phyloP scores from a whole-genome alignment of 2,888 invertebrate genomes.

The Yponomeuta sedellus region DNA sequence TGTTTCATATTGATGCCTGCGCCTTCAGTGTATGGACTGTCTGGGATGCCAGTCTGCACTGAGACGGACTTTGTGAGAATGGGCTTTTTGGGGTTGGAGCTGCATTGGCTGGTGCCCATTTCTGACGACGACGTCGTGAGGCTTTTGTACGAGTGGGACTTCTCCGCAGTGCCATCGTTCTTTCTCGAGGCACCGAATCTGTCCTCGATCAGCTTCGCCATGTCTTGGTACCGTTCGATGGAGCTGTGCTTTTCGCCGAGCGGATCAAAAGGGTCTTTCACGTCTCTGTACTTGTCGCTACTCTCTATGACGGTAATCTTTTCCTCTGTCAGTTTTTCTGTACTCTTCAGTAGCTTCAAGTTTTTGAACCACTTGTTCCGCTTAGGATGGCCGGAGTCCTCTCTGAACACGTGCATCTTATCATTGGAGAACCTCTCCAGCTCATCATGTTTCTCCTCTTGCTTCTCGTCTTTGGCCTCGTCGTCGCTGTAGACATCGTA shows the following conservation, averaged over 20 bases:
- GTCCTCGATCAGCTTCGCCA: slow-evolving; percentile 83
- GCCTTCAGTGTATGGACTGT: slow-evolving; percentile 59
- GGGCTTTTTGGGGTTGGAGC: slow-evolving; percentile 68
- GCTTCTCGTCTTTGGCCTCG: slow-evolving; percentile 66
- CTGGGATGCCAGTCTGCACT: slow-evolving; percentile 71
- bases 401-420: slow-evolving; percentile 71
- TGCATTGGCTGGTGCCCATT: slow-evolving; percentile 70
- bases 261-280: slow-evolving; percentile 77
- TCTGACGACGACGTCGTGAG: slow-evolving; percentile 73
- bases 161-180: slow-evolving; percentile 65
- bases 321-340: slow-evolving; percentile 62
- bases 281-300: slow-evolving; percentile 55
- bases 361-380: slow-evolving; percentile 81
- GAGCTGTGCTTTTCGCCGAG: slow-evolving; percentile 80
- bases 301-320: slow-evolving; percentile 61
- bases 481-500: slow-evolving; percentile 73
- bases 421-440: slow-evolving; percentile 59
- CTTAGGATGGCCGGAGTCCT: slow-evolving; percentile 70
- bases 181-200: slow-evolving; percentile 75
- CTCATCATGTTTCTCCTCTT: slow-evolving; percentile 51
- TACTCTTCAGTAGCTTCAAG: slow-evolving; percentile 70
- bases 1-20: slow-evolving; percentile 66
- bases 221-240: slow-evolving; percentile 83
- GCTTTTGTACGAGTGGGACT: slow-evolving; percentile 71
- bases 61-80: slow-evolving; percentile 70